Percentiles rank a stretch among this genome's conserved stretches.
Evolutionary conservation across 1,140 invertebrate genomes (phyloP).

Genomic region (Anastatus disparis): DNA sequence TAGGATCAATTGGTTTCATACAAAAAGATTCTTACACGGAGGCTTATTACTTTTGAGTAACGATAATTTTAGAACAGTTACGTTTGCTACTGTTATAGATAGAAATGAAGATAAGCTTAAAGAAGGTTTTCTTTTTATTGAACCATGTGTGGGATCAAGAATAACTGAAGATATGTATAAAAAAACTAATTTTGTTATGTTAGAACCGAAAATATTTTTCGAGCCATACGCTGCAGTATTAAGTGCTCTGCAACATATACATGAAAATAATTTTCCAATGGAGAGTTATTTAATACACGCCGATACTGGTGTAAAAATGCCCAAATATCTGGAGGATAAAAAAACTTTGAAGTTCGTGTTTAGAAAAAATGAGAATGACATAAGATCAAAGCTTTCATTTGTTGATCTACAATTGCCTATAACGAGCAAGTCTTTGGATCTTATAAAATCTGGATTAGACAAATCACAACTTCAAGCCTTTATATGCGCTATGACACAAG

Average conservation of each 20-base stretch:
- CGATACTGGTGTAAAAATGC: neutral
- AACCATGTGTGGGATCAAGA: neutral
- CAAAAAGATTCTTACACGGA: slow-evolving; percentile 1
- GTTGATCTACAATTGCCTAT: no score
- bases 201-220: slow-evolving; percentile 76
- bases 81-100: neutral
- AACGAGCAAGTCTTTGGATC: neutral
- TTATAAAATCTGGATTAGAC: slow-evolving; percentile 65
- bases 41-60: slow-evolving; percentile 2
- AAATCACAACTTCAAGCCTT: slow-evolving; percentile 71
- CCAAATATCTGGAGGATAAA: neutral
- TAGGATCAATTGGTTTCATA: neutral
- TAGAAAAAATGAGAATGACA: neutral
- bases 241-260: slow-evolving; percentile 70
- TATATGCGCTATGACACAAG: slow-evolving; percentile 69
- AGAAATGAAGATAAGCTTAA: neutral
- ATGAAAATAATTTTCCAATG: slow-evolving; percentile 56
- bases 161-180: slow-evolving; percentile 49
- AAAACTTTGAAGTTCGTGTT: neutral
- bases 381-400: no score
- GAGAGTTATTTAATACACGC: neutral
- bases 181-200: slow-evolving; percentile 69
- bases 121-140: neutral
- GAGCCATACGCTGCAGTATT: slow-evolving; percentile 76
- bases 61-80: neutral